These are phyloP conservation scores for Podarcis siculus DNA, from an alignment of 2,797 vertebrate species.

Conservation along the genomic window DNA sequence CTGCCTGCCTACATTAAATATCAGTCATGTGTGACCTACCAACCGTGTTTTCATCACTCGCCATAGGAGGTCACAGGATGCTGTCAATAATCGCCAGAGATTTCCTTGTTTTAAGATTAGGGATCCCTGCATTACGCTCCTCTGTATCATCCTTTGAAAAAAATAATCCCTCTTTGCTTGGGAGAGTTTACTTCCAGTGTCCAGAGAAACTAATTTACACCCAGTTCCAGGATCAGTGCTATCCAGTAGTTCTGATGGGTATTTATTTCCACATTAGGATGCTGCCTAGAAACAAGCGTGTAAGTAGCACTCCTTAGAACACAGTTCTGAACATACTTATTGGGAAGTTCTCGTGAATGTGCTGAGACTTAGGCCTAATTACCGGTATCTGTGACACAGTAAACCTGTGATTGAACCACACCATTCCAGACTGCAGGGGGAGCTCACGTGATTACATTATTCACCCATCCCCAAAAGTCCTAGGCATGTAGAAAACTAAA, in stretches of 20 bases:
- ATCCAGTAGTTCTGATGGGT: neutral
- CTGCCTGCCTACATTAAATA: constrained; percentile 32
- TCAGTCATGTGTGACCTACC: constrained; percentile 42
- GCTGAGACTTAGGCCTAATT: neutral
- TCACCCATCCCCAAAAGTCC: neutral
- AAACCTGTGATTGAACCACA: neutral
- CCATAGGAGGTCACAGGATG: constrained; percentile 16
- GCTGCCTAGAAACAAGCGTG: neutral
- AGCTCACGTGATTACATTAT: neutral
- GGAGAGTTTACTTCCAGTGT: neutral
- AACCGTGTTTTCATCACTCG: constrained; percentile 26
- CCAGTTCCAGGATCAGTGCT: no score
- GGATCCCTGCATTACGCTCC: neutral
- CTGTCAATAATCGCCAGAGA: neutral
- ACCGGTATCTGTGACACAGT: neutral
- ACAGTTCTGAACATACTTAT: neutral
- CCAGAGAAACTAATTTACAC: neutral
- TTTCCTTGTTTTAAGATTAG: neutral
- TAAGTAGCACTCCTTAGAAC: neutral
- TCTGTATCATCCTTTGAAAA: neutral
- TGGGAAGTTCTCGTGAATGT: neutral
- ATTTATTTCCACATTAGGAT: neutral
- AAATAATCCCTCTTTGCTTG: neutral
- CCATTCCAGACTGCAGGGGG: neutral
- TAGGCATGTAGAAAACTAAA: neutral